These are phyloP conservation scores for Ochotona princeps DNA, from an alignment of 2,113 vertebrate species.

Conservation along the genomic window DNA sequence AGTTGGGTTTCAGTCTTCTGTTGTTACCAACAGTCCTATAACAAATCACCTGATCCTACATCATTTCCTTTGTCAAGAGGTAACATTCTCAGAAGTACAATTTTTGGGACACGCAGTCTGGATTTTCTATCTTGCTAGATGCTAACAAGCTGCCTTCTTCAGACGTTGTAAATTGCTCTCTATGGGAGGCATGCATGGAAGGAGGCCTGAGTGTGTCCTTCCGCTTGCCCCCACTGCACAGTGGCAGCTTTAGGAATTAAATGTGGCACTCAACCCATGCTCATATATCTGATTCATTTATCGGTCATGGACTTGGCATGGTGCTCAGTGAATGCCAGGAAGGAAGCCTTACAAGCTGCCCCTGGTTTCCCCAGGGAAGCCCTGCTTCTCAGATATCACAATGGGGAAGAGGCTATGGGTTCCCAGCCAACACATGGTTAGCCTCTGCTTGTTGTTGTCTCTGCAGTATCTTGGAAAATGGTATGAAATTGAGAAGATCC, in stretches of 20 bases:
- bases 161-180: not conserved
- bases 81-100: slow-evolving; percentile 35
- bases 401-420: slow-evolving; percentile 44
- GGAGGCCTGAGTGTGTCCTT: not conserved
- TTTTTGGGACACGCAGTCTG: not conserved
- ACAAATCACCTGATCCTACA: not conserved
- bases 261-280: not conserved
- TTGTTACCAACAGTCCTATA: not conserved
- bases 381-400: slow-evolving; percentile 48
- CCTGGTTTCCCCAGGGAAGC: slow-evolving; percentile 31
- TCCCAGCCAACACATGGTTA: slow-evolving; percentile 45
- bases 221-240: not conserved
- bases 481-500: slow-evolving; percentile 91
- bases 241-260: slow-evolving; percentile 29
- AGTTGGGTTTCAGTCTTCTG: slow-evolving; percentile 1
- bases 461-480: slow-evolving; percentile 91
- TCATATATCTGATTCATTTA: not conserved
- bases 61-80: not conserved
- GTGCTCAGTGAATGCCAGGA: not conserved
- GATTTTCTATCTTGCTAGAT: slow-evolving; percentile 10
- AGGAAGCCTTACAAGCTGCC: slow-evolving; percentile 55
- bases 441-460: slow-evolving; percentile 62
- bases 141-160: not conserved
- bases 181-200: too few relatives aligned
- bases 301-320: not conserved